Percentiles rank a stretch among this genome's conserved stretches.
These are phyloP conservation scores for Tenthredo distinguenda DNA, from an alignment of 2,888 invertebrate genomes.

Conservation along the genomic window DNA sequence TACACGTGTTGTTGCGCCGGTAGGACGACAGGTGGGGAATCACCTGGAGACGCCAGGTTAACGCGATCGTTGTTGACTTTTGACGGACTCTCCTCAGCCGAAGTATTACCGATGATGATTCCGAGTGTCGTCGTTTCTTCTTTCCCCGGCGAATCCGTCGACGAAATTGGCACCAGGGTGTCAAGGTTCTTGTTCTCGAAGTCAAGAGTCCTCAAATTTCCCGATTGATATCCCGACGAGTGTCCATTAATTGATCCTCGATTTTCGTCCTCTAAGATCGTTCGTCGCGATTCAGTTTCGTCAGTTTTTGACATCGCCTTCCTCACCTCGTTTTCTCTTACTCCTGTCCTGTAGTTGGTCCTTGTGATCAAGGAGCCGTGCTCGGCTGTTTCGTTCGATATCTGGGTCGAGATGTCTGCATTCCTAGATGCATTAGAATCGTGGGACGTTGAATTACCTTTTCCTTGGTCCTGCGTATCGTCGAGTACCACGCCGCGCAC, in stretches of 20 bases:
- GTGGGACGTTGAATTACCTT: constrained; percentile 63
- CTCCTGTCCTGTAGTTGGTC: not conserved
- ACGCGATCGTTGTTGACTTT: constrained; percentile 35
- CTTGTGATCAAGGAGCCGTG: not conserved
- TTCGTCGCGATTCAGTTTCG: not conserved
- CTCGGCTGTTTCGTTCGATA: constrained; percentile 54
- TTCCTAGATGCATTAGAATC: constrained; percentile 61
- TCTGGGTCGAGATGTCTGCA: constrained; percentile 65
- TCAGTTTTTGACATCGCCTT: constrained; percentile 44
- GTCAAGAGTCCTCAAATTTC: not conserved
- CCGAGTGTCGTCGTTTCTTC: constrained; percentile 57
- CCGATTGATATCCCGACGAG: constrained; percentile 8
- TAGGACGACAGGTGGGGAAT: constrained; percentile 56
- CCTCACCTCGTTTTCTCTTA: not conserved
- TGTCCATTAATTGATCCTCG: constrained; percentile 1
- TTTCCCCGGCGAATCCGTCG: not conserved
- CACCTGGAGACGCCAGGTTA: constrained; percentile 52
- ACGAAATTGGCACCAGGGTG: not conserved
- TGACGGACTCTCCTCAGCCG: constrained; percentile 57
- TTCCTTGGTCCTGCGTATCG: constrained; percentile 57
- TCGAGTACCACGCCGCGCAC: constrained; percentile 55
- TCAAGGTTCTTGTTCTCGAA: not conserved
- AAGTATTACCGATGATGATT: constrained; percentile 65
- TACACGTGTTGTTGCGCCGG: constrained; percentile 69
- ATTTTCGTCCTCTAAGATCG: not conserved